These are phyloP conservation scores for Lasioglossum baleicum DNA, from an alignment of 1,140 invertebrate genomes.

Conservation along the genomic window DNA sequence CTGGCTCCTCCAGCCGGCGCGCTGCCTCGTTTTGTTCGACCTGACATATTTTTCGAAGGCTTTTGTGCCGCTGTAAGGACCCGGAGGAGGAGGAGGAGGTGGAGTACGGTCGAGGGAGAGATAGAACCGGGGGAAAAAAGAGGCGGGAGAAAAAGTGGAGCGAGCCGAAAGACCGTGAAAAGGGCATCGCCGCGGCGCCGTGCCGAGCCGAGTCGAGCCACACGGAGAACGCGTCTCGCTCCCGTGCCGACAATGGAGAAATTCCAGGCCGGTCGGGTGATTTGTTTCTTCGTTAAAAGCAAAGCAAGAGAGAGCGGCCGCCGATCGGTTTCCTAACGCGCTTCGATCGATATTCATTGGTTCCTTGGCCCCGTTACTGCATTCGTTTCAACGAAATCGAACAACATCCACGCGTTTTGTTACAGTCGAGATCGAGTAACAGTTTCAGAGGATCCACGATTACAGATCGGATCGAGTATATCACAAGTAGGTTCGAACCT, in stretches of 20 bases:
- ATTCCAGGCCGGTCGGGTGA: slow-evolving; percentile 42
- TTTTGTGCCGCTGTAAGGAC: slow-evolving; percentile 57
- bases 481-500: too few species aligned
- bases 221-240: neutral
- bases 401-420: too few species aligned
- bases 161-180: slow-evolving; percentile 52
- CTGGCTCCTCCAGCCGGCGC: slow-evolving; percentile 27
- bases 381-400: neutral
- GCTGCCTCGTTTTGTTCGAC: slow-evolving; percentile 63
- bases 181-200: slow-evolving; percentile 23
- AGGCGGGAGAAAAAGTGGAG: slow-evolving; percentile 46
- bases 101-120: slow-evolving; percentile 2
- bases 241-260: slow-evolving; percentile 20
- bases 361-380: neutral
- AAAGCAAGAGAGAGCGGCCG: slow-evolving; percentile 5
- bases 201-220: too few species aligned
- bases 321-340: slow-evolving; percentile 21
- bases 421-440: too few species aligned
- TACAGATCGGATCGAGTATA: too few species aligned
- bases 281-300: slow-evolving; percentile 54
- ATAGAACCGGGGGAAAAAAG: slow-evolving; percentile 15
- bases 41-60: slow-evolving; percentile 72
- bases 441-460: too few species aligned
- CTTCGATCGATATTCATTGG: slow-evolving; percentile 11
- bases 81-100: slow-evolving; percentile 12